Percentiles rank a stretch among this genome's conserved stretches.
Evolutionary conservation across 2,797 vertebrate genomes (phyloP).

Genomic region (Melanogrammus aeglefinus): DNA sequence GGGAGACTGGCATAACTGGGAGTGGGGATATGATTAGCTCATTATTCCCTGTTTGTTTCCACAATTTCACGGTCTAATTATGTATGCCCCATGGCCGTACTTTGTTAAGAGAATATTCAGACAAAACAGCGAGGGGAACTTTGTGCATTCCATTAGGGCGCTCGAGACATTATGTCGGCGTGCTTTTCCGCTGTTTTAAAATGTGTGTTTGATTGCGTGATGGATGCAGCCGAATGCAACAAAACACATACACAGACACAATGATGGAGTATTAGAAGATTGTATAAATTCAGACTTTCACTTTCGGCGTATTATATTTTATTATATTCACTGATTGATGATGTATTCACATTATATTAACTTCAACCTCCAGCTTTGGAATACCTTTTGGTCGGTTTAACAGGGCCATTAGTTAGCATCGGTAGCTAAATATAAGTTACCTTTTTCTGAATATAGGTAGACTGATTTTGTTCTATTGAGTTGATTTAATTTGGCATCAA

Average conservation of each 20-base stretch:
- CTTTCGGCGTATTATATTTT: not conserved
- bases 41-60: constrained; percentile 1
- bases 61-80: not conserved
- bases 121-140: not conserved
- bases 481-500: not conserved
- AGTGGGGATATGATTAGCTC: constrained; percentile 1
- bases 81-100: not conserved
- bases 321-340: not conserved
- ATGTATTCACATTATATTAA: too few species aligned
- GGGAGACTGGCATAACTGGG: not conserved
- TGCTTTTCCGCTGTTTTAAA: not conserved
- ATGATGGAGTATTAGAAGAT: not conserved
- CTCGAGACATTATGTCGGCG: not conserved
- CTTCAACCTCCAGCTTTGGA: not conserved
- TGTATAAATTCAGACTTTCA: not conserved
- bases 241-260: not conserved
- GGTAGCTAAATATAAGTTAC: too few species aligned
- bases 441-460: not conserved
- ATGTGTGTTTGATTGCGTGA: not conserved
- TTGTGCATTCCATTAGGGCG: not conserved
- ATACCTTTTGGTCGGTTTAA: not conserved
- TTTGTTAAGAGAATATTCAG: not conserved
- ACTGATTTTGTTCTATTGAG: not conserved
- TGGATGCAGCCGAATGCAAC: not conserved
- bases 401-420: too few species aligned